Conservation (phyloP, 2,113 vertebrate species). For the Promerops cafer region DNA sequence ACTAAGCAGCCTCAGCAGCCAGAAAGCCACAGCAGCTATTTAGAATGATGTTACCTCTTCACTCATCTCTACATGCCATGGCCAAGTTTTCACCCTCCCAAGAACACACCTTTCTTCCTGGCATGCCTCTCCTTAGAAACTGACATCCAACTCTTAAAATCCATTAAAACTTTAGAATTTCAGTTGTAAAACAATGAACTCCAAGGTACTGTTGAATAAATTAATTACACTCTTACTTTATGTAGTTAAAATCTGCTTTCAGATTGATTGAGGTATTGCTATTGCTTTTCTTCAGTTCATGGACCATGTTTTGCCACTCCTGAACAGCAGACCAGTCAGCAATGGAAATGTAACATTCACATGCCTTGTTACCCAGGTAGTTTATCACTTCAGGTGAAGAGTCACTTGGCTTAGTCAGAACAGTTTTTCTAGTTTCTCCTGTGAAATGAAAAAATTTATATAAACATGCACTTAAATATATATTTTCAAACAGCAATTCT, state of each 20-base stretch:
- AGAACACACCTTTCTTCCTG: background rate
- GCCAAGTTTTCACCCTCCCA: background rate
- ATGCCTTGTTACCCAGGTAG: slow-evolving; percentile 93
- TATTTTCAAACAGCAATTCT: background rate
- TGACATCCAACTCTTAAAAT: background rate
- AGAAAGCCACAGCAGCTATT: background rate
- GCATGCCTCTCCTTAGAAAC: background rate
- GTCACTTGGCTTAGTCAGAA: slow-evolving; percentile 87
- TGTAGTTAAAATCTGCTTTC: slow-evolving; percentile 94
- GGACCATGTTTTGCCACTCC: slow-evolving; percentile 89
- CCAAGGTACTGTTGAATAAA: background rate
- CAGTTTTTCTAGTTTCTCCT: slow-evolving; percentile 91
- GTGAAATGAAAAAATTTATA: background rate
- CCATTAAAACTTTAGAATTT: background rate
- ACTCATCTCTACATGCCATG: background rate
- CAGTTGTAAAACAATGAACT: background rate
- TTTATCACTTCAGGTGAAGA: slow-evolving; percentile 91
- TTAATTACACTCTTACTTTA: slow-evolving; percentile 74
- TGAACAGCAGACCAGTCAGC: slow-evolving; percentile 92
- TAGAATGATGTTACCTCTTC: background rate
- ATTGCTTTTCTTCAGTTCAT: slow-evolving; percentile 84
- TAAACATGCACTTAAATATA: accelerated
- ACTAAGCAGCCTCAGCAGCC: background rate
- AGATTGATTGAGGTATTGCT: slow-evolving; percentile 82
- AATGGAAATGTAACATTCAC: slow-evolving; percentile 91